phyloP scores from a whole-genome alignment of 1,140 invertebrate species.

The Pachypsylla venusta region DNA sequence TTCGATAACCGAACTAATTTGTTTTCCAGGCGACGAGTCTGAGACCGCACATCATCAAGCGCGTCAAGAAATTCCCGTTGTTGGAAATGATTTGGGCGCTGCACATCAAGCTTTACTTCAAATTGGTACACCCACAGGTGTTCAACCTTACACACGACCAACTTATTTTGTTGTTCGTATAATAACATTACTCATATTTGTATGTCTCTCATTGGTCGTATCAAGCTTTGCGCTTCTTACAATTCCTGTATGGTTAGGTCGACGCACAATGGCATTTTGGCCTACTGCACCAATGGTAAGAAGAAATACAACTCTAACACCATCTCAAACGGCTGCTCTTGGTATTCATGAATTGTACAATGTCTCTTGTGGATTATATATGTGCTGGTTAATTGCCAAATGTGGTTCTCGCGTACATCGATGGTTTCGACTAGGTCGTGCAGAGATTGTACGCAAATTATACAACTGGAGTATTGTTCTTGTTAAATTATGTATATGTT shows the following conservation, averaged over 20 bases:
- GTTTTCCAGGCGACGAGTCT: conserved; percentile 11
- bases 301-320: conserved; percentile 26
- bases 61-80: conserved; percentile 14
- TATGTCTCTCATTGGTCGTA: conserved; percentile 70
- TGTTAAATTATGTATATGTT: conserved; percentile 51
- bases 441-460: conserved; percentile 53
- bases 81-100: conserved; percentile 47
- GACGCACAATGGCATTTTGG: conserved; percentile 76
- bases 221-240: conserved; percentile 70
- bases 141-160: conserved; percentile 76
- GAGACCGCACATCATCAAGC: conserved; percentile 12
- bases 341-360: conserved; percentile 90
- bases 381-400: conserved; percentile 76
- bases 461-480: conserved; percentile 50
- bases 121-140: conserved; percentile 58
- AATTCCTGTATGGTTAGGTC: conserved; percentile 78
- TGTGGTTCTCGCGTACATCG: conserved; percentile 60
- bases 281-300: conserved; percentile 39
- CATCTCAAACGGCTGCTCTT: conserved; percentile 34
- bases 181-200: conserved; percentile 54
- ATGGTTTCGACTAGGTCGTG: conserved; percentile 76
- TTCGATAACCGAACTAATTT: too few species aligned
- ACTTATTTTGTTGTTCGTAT: conserved; percentile 66
- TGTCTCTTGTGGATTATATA: conserved; percentile 81
- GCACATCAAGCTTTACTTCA: conserved; percentile 68